These are phyloP conservation scores for Anodontia alba DNA, from an alignment of 2,888 invertebrate species.

Conservation along the genomic window DNA sequence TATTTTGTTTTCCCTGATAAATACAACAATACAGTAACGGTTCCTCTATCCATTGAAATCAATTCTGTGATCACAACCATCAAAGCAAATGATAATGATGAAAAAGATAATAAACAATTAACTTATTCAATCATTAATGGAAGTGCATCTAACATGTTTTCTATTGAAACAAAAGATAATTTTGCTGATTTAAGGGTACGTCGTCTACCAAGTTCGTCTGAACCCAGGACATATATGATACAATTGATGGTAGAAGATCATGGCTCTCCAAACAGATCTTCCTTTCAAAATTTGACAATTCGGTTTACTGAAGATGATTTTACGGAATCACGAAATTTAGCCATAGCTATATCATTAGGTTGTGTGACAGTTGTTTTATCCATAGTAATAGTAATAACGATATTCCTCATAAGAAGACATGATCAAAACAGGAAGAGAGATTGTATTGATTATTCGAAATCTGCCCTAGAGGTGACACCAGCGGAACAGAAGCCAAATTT, in stretches of 20 bases:
- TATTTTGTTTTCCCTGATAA: slow-evolving; percentile 68
- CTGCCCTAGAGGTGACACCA: slow-evolving; percentile 49
- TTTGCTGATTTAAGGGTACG: slow-evolving; percentile 42
- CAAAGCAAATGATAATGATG: slow-evolving; percentile 65
- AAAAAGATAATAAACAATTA: slow-evolving; percentile 61
- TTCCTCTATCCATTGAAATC: slow-evolving; percentile 61
- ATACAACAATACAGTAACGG: slow-evolving; percentile 66
- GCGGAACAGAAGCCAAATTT: slow-evolving; percentile 33
- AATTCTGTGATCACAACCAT: slow-evolving; percentile 61
- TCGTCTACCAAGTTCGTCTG: slow-evolving; percentile 36
- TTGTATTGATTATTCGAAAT: slow-evolving; percentile 26
- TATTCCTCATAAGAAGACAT: slow-evolving; percentile 52
- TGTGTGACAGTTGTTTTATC: slow-evolving; percentile 59
- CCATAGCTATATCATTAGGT: slow-evolving; percentile 56
- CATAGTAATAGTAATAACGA: slow-evolving; percentile 55
- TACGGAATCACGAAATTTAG: slow-evolving; percentile 43
- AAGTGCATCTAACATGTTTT: slow-evolving; percentile 47
- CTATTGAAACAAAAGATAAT: slow-evolving; percentile 47
- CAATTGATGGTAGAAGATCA: slow-evolving; percentile 41
- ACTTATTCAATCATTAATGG: slow-evolving; percentile 48
- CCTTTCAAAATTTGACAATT: slow-evolving; percentile 38
- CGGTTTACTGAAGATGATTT: slow-evolving; percentile 33
- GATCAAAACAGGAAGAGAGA: slow-evolving; percentile 38
- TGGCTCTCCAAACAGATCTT: slow-evolving; percentile 34
- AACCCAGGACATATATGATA: slow-evolving; percentile 35